Percentiles rank a stretch among this genome's conserved stretches.
Conservation (phyloP, 2,797 vertebrate genomes). For the Chiloscyllium punctatum region DNA sequence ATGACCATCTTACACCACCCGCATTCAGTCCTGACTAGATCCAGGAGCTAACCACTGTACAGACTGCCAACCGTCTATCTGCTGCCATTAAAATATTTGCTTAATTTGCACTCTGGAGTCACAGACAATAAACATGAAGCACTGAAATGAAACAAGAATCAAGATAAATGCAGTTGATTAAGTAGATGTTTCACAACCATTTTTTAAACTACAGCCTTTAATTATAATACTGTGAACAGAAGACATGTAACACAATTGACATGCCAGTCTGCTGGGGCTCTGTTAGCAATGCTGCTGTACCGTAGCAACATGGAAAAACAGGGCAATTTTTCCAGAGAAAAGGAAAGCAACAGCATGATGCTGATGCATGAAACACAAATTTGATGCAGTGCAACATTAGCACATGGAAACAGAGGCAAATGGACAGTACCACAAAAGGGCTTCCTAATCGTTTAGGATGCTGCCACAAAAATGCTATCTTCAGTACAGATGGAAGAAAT, state of each 20-base stretch:
- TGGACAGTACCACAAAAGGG: neutral
- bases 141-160: constrained; percentile 64
- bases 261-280: constrained; percentile 44
- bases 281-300: constrained; percentile 47
- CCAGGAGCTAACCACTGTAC: constrained; percentile 40
- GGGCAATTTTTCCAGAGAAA: neutral
- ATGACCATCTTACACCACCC: constrained; percentile 47
- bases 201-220: constrained; percentile 63
- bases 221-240: constrained; percentile 66
- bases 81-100: constrained; percentile 67
- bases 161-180: constrained; percentile 74
- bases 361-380: neutral
- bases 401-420: neutral
- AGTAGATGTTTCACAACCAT: constrained; percentile 63
- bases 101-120: constrained; percentile 71
- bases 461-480: neutral
- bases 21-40: constrained; percentile 44
- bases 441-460: neutral
- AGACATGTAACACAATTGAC: constrained; percentile 49
- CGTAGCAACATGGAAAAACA: neutral
- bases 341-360: neutral
- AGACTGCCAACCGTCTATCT: constrained; percentile 55
- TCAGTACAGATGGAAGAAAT: neutral
- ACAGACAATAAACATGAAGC: constrained; percentile 76
- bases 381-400: neutral